A percentile compares a stretch with the other conserved stretches of the same genome.
phyloP scores from a whole-genome alignment of 2,113 vertebrate genomes.

The Anhinga rufa region DNA sequence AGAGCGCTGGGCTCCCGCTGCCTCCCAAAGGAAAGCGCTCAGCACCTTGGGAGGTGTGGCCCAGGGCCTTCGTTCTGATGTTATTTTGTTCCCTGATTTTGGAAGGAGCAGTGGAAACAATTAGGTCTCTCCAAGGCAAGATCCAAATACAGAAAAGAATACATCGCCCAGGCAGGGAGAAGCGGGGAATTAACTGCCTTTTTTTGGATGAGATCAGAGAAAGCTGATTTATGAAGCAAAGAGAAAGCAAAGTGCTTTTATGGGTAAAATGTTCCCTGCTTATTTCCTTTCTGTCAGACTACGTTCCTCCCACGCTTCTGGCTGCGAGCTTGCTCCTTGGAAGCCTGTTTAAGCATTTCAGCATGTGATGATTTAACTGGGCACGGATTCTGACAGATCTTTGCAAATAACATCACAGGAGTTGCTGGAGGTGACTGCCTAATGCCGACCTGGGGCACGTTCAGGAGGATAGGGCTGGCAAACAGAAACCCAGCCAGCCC shows the following conservation, averaged over 20 bases:
- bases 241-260: constrained; percentile 66
- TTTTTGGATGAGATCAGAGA: constrained; percentile 64
- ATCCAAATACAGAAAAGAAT: constrained; percentile 61
- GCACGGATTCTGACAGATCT: constrained; percentile 39
- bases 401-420: constrained; percentile 48
- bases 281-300: constrained; percentile 66
- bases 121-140: constrained; percentile 48
- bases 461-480: neutral
- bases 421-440: constrained; percentile 43
- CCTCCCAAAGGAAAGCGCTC: neutral
- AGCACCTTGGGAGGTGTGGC: constrained; percentile 36
- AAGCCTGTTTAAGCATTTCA: constrained; percentile 58
- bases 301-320: constrained; percentile 63
- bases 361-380: constrained; percentile 57
- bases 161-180: constrained; percentile 58
- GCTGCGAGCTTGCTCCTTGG: constrained; percentile 29
- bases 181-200: constrained; percentile 47
- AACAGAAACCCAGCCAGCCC: neutral
- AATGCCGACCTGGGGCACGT: neutral
- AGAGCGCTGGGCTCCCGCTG: fast-evolving
- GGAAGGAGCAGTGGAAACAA: constrained; percentile 56
- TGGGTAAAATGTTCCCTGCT: constrained; percentile 67
- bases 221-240: constrained; percentile 63
- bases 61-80: neutral
- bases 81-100: constrained; percentile 44